A percentile compares a stretch with the other conserved stretches of the same genome.
Evolutionary conservation across 2,113 vertebrate species (phyloP).

Genomic region (Cephalopholis sonnerati): DNA sequence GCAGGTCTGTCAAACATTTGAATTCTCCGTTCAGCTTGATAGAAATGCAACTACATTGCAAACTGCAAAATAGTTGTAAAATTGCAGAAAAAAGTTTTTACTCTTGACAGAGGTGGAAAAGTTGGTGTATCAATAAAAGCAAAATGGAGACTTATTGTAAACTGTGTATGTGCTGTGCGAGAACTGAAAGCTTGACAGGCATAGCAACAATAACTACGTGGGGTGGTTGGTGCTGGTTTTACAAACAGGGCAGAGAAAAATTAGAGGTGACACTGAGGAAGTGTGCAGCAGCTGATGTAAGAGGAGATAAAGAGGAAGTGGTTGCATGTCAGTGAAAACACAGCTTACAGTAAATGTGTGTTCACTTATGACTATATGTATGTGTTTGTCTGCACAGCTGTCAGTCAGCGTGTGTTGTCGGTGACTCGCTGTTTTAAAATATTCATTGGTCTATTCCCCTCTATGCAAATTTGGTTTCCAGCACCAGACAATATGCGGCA

Average conservation of each 20-base stretch:
- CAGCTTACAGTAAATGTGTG: background rate
- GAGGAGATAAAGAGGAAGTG: background rate
- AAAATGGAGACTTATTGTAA: background rate
- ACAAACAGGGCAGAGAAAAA: background rate
- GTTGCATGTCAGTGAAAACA: background rate
- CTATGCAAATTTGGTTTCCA: constrained; percentile 10
- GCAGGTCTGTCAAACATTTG: background rate
- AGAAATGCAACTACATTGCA: no score
- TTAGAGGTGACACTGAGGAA: background rate
- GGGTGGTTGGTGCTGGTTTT: background rate
- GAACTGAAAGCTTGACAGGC: background rate
- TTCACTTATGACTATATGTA: background rate
- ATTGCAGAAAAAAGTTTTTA: no score
- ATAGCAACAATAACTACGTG: background rate
- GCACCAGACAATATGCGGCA: background rate
- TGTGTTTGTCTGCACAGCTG: background rate
- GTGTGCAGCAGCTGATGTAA: background rate
- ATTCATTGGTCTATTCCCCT: constrained; percentile 20
- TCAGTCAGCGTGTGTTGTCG: background rate
- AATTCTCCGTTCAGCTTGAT: background rate
- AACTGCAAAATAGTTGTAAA: no score
- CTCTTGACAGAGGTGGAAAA: background rate
- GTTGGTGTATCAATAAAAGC: background rate
- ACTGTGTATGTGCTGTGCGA: background rate
- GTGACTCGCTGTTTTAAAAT: constrained; percentile 6